Base-by-base conservation (phyloP, 2,797 vertebrate species). In the Sebastiscus albofasciatus region DNA sequence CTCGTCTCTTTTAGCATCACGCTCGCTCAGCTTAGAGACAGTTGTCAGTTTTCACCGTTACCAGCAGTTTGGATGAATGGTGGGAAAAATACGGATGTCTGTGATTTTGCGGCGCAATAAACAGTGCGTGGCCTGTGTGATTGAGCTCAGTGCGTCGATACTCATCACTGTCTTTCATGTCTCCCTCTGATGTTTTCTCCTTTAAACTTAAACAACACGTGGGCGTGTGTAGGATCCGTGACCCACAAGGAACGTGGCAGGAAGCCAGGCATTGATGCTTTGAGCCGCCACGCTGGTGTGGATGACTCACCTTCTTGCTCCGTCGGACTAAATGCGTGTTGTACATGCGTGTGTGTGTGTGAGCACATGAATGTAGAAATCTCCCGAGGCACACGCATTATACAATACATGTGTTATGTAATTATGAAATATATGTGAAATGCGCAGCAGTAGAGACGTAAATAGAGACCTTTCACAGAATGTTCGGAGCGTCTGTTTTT, bases 151-250 rank as follows among this genome's bases (percentile, higher is more conserved):
- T 5, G 75, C 42, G 24, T 26, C 68, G 62, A 83, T 83, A 39
- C 74, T 87, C 81, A 83, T 85, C 72, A 74, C 36, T 2, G 77
- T 56, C 75, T 84, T 76, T 87, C 80, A 84, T 78, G 85, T 91
- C 74, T 87, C 69, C 67, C 66, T 83, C 80, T 81, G 78, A 84
- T 89, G 82, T 87, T 85, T 89, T 81, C 66, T 85, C 83, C 86
- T 90, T 89, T 86, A 87, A 87, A 92, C 83, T 89, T 83, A 86
- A 91, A 87, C 85, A 84, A 75, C 72, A 70, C 64, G 92, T 93
- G 91, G 91, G 93, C 66, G 93, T 90, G 83, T 91, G 90, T 88
- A 87, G 81, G 90, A 90, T 83, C 80, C 69, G 75, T 87, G 87
- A 93, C 91, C 92, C 90, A 85, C 79, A 84, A 93, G 72, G 88